Percentiles rank a stretch among this genome's conserved stretches.
phyloP scores from a whole-genome alignment of 2,888 invertebrate species.

The Tridacna crocea region DNA sequence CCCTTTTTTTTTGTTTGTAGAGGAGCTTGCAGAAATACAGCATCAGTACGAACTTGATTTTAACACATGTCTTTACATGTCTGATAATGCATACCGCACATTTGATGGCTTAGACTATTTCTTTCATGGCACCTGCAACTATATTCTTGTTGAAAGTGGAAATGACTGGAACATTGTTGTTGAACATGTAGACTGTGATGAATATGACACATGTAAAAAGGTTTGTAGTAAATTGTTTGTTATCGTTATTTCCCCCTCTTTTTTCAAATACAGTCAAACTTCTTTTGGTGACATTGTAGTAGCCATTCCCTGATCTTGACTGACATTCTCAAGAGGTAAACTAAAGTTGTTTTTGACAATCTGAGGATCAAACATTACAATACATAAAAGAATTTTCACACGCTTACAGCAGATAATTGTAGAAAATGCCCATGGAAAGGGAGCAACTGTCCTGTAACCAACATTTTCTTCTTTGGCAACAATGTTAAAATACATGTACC shows the following conservation, averaged over 20 bases:
- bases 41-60: neutral
- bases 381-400: neutral
- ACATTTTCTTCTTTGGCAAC: neutral
- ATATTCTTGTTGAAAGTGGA: neutral
- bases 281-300: too few relatives aligned
- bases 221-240: neutral
- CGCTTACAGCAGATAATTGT: neutral
- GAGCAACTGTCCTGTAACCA: neutral
- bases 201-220: neutral
- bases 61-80: neutral
- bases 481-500: neutral
- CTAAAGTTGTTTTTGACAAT: too few relatives aligned
- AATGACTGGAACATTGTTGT: neutral
- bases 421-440: neutral
- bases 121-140: slow-evolving; percentile 2
- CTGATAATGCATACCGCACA: neutral
- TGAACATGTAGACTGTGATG: slow-evolving; percentile 1
- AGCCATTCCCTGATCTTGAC: too few relatives aligned
- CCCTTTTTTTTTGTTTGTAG: neutral
- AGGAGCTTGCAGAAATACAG: neutral
- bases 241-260: neutral
- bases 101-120: neutral
- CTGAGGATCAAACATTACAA: too few relatives aligned
- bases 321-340: too few relatives aligned
- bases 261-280: neutral